Conservation (phyloP, 2,113 vertebrate genomes). For the Grammomys surdaster region DNA sequence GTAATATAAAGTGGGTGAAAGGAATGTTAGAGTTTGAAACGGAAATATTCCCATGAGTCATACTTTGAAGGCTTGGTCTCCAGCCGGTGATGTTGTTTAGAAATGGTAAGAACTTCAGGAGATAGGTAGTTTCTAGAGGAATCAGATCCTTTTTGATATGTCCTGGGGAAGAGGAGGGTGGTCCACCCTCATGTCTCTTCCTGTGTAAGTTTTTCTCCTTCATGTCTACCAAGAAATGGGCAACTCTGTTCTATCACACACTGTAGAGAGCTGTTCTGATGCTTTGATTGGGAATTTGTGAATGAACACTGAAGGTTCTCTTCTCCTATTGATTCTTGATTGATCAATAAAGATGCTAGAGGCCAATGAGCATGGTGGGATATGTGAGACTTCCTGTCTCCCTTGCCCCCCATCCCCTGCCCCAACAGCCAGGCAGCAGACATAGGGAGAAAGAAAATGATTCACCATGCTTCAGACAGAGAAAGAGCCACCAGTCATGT, state of each 20-base stretch:
- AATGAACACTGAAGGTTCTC: too few relatives aligned
- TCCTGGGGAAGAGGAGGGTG: not conserved
- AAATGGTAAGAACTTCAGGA: not conserved
- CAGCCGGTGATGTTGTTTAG: not conserved
- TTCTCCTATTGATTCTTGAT: too few relatives aligned
- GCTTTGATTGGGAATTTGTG: too few relatives aligned
- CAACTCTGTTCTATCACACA: not conserved
- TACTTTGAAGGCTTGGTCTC: not conserved
- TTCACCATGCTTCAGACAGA: too few relatives aligned
- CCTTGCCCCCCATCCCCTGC: too few relatives aligned
- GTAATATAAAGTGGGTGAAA: not conserved
- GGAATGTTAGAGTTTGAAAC: not conserved
- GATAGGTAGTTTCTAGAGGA: not conserved
- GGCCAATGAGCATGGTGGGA: too few relatives aligned
- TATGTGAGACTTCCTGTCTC: too few relatives aligned
- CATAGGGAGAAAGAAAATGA: too few relatives aligned
- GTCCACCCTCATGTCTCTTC: not conserved
- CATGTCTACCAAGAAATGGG: not conserved
- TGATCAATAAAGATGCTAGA: too few relatives aligned
- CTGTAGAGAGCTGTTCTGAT: too few relatives aligned
- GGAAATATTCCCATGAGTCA: not conserved
- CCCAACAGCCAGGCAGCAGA: too few relatives aligned
- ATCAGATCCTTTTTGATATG: not conserved
- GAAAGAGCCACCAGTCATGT: too few relatives aligned
- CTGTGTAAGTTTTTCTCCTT: not conserved